Conservation (phyloP, 2,888 invertebrate species). For the Athrips mouffetella region DNA sequence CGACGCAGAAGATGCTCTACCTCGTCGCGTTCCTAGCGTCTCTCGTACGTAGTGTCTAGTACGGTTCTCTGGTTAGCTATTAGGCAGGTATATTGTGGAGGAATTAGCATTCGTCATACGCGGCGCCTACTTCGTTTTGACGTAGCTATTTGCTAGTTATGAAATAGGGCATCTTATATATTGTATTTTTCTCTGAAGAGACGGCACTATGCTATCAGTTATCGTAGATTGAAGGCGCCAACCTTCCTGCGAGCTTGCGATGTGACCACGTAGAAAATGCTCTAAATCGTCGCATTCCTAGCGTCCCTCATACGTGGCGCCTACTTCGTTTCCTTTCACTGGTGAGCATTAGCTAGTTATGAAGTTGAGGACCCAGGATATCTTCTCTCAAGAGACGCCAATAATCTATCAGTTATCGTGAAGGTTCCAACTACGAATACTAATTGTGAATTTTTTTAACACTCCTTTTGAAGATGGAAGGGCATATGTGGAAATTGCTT, state of each 20-base stretch:
- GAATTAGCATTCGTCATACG: too few relatives aligned
- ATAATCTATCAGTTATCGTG: constrained; percentile 89
- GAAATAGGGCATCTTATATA: too few relatives aligned
- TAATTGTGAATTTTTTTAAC: too few relatives aligned
- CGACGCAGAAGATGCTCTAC: background rate
- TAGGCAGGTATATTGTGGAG: too few relatives aligned
- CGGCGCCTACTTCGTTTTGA: background rate
- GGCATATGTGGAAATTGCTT: too few relatives aligned
- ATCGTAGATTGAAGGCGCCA: constrained; percentile 89
- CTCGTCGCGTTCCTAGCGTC: background rate
- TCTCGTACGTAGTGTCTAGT: background rate
- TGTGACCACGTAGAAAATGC: constrained; percentile 92
- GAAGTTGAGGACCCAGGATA: too few relatives aligned
- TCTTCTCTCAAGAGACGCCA: too few relatives aligned
- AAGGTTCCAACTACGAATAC: constrained; percentile 93
- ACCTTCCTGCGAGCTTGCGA: constrained; percentile 89
- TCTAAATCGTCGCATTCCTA: constrained; percentile 91
- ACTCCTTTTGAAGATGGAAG: too few relatives aligned
- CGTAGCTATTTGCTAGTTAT: background rate
- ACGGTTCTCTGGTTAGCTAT: background rate
- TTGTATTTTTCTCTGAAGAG: too few relatives aligned
- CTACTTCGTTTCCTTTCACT: constrained; percentile 93
- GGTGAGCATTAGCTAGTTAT: constrained; percentile 81
- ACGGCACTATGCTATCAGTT: constrained; percentile 87
- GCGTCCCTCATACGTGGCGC: constrained; percentile 91